Base-by-base conservation (phyloP, 37 sponge, comb jelly and placozoan species). In the Bolinopsis microptera region DNA sequence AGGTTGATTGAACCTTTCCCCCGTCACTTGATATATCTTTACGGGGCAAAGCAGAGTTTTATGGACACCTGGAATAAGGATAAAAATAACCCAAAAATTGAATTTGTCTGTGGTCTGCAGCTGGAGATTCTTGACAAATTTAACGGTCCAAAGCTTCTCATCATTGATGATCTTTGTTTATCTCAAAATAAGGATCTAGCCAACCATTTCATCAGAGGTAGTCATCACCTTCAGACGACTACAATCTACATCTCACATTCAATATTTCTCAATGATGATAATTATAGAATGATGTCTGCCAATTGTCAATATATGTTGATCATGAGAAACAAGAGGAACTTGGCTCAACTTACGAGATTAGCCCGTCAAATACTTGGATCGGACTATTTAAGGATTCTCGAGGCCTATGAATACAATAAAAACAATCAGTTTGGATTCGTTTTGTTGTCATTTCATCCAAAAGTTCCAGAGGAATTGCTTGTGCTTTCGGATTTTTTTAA, bases 61-160 rank as follows among this genome's bases (percentile, higher is more conserved):
- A 80, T 80, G 82, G 82, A 80, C 32, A 35, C 82, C 38, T 80
- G 82, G 82, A 80, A 80, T 35, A 33, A 80, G 30, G 82, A 80
- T 70, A 70, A 80, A 34, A 1, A 8, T 5, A 80, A 80, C 35
- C 82, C 35, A 80, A 31, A 2, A 3, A 35, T 80, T 35, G 82
- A 80, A 30, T 80, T 80, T 80, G 37, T 80, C 0, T 35, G 38
- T 34, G 82, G 82, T 9, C 33, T 80, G 30, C 21, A 80, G 37
- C 37, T 80, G 24, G 22, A 34, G 5, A 37, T 80, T 18, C 22
- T 80, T 3, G 82, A 80, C 2, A 80, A 80, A 22, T 80, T 36
- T 35, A 30, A 2, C 2, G 82, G 38, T 23, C 82, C 82, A 3
- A 80, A 80, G 33, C 82, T 80, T 30, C 30, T 80, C 36, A 34